Base-by-base conservation (phyloP, 2,113 vertebrate genomes). In the Hiodon tergisus region DNA sequence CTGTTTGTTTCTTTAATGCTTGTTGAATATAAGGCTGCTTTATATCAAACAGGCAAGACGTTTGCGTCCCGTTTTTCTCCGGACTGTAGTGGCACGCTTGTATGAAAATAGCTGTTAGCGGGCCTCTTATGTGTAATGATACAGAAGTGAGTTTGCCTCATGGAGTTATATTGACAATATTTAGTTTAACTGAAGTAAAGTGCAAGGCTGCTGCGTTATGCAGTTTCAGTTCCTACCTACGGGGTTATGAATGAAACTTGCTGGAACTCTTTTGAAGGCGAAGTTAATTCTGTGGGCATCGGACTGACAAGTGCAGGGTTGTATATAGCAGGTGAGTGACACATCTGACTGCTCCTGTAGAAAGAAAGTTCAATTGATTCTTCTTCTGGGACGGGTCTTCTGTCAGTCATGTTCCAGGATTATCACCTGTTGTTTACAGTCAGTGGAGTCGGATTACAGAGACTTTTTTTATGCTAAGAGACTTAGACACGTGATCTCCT, bases 351-450 rank as follows among this genome's bases (percentile, higher is more conserved):
- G 78, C 81, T 83, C 81, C 80, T 57, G 83, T 88, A 82, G 85
- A 88, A 88, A 82, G 89, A 89, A 91, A 89, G 88, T 89, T 88
- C 90, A 91, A 92, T 92, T 87, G 88, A 89, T 90, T 85, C 90
- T 89, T 90, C 90, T 88, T 91, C 87, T 90, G 84, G 87, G 89
- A 88, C 88, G 86, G 85, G 81, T 86, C 87, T 90, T 89, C 88
- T 86, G 87, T 92, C 89, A 88, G 85, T 89, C 87, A 86, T 80
- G 83, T 78, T 82, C 74, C 84, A 86, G 88, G 81, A 83, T 84
- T 82, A 31, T 31, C 31, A 31, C 31, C 31, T 31, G 31, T 31
- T 31, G 31, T 31, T 31, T 31, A 31, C 31, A 31, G 31, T 31
- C 31, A 31, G 31, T 31, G 31, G 31, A 31, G 31, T 31, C 31